Conservation (phyloP, 2,113 vertebrate genomes). For the Copsychus sechellarum region DNA sequence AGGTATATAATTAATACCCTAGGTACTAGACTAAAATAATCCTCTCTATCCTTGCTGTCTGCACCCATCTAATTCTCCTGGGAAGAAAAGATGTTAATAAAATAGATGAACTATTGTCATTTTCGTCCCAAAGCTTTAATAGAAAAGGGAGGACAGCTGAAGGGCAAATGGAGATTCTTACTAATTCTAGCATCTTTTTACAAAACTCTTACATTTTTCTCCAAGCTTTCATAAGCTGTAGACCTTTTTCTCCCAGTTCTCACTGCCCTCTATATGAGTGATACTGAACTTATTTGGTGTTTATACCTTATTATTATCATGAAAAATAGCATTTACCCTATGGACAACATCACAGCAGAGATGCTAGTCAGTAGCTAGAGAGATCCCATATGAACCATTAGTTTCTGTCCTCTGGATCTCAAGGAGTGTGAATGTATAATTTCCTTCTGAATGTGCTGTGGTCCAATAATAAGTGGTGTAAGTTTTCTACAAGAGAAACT, state of each 20-base stretch:
- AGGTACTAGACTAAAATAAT: slow-evolving; percentile 53
- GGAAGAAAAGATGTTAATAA: slow-evolving; percentile 48
- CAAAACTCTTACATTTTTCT: background rate
- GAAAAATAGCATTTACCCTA: background rate
- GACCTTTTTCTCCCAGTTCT: background rate
- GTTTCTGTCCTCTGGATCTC: background rate
- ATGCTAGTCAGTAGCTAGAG: background rate
- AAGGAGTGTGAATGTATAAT: background rate
- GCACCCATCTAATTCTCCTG: slow-evolving; percentile 40
- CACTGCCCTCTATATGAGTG: background rate
- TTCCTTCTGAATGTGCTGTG: background rate
- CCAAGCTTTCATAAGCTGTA: background rate
- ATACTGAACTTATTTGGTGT: background rate
- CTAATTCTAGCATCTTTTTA: background rate
- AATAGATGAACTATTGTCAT: slow-evolving; percentile 43
- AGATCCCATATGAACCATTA: background rate
- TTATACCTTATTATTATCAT: background rate
- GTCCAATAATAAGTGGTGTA: background rate
- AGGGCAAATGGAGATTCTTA: background rate
- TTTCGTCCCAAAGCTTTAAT: background rate
- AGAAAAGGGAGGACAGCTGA: slow-evolving; percentile 37
- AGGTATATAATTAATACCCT: slow-evolving; percentile 52
- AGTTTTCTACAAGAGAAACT: background rate
- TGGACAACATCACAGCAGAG: background rate
- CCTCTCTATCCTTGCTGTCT: slow-evolving; percentile 19